Percentiles rank a stretch among this genome's conserved stretches.
phyloP scores from a whole-genome alignment of 2,797 vertebrate species.

The Brotogeris chrysoptera region DNA sequence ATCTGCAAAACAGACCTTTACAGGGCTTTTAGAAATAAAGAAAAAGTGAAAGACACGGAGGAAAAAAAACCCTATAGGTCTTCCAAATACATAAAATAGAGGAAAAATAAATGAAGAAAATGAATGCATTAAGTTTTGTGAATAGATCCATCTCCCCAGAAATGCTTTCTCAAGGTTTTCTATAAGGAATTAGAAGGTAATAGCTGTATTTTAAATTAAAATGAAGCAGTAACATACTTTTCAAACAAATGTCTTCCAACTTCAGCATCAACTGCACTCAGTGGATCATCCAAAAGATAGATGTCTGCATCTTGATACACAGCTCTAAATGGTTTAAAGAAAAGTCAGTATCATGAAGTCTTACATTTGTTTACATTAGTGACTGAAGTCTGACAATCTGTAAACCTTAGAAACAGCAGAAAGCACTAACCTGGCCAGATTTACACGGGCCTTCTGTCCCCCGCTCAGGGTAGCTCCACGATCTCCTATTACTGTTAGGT shows the following conservation, averaged over 20 bases:
- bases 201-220: background rate
- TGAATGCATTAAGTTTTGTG: background rate
- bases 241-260: conserved; percentile 93
- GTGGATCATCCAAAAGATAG: conserved; percentile 93
- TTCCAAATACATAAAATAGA: background rate
- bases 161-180: background rate
- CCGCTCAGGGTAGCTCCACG: conserved; percentile 92
- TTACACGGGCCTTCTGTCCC: conserved; percentile 93
- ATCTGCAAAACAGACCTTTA: background rate
- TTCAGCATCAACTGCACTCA: conserved; percentile 94
- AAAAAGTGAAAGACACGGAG: background rate
- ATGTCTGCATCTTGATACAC: conserved; percentile 95
- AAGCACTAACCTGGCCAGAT: conserved; percentile 86
- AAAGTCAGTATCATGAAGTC: background rate
- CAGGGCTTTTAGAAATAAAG: background rate
- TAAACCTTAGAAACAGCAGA: background rate
- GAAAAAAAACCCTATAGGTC: fast-evolving
- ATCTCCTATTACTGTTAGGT: conserved; percentile 90
- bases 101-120: background rate
- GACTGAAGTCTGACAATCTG: background rate
- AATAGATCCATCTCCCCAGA: background rate
- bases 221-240: conserved; percentile 79
- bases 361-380: background rate
- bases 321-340: conserved; percentile 77
- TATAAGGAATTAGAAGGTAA: background rate